A percentile compares a stretch with the other conserved stretches of the same genome.
phyloP scores from a whole-genome alignment of 2,113 vertebrate genomes.

The Phalacrocorax aristotelis region DNA sequence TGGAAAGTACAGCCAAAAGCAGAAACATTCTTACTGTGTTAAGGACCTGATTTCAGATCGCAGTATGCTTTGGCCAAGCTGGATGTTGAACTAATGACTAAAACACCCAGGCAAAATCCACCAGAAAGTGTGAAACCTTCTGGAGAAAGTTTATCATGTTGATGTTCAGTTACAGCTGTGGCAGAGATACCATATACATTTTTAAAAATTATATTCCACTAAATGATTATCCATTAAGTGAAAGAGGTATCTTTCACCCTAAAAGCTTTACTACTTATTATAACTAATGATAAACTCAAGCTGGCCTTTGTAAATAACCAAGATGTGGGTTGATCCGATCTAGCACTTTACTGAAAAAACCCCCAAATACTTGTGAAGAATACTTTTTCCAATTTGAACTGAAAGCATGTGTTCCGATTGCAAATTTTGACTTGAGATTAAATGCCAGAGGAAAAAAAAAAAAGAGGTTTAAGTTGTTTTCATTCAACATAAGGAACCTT shows the following conservation, averaged over 20 bases:
- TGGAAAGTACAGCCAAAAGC: neutral
- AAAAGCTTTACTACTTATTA: constrained; percentile 16
- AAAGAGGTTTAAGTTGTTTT: neutral
- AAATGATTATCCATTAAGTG: constrained; percentile 5
- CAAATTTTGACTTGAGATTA: neutral
- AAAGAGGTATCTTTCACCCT: neutral
- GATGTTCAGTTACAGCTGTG: neutral
- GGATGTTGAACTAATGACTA: neutral
- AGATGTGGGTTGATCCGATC: neutral
- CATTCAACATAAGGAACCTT: neutral
- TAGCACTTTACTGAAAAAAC: neutral
- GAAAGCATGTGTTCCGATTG: neutral
- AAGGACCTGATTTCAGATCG: neutral
- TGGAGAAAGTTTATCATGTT: neutral
- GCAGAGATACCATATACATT: neutral
- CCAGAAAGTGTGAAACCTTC: neutral
- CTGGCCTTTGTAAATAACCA: constrained; percentile 9
- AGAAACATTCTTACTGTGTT: neutral
- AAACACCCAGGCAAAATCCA: neutral
- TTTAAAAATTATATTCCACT: neutral
- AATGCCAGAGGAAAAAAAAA: neutral
- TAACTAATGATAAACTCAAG: constrained; percentile 5
- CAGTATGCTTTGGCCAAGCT: neutral
- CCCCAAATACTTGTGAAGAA: neutral
- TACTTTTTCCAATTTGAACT: neutral